phyloP scores from a whole-genome alignment of 2,797 vertebrate species.

The Neostethus bicornis region DNA sequence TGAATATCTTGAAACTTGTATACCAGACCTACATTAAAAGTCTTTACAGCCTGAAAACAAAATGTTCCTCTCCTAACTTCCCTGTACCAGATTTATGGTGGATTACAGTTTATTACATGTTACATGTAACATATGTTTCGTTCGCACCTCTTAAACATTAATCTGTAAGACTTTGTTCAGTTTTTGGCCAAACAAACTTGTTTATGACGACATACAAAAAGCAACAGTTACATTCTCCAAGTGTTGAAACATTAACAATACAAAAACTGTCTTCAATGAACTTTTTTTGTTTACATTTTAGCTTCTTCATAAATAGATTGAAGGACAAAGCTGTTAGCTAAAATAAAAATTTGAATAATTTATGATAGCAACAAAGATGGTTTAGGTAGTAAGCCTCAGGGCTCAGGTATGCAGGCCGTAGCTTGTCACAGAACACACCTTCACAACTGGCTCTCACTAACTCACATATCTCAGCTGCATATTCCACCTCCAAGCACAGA shows the following conservation, averaged over 20 bases:
- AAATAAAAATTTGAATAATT: neutral
- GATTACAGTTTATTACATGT: neutral
- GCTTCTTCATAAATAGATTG: neutral
- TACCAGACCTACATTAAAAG: neutral
- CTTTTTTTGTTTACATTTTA: too few relatives aligned
- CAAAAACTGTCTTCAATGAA: too few relatives aligned
- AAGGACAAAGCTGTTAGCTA: neutral
- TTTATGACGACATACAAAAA: neutral
- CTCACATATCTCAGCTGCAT: neutral
- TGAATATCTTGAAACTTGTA: neutral
- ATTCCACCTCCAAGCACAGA: slow-evolving; percentile 4
- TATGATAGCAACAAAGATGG: neutral
- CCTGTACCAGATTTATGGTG: neutral
- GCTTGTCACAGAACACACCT: slow-evolving; percentile 41
- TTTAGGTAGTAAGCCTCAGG: slow-evolving; percentile 11
- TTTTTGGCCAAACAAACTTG: neutral
- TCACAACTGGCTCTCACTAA: neutral
- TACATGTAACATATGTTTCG: neutral
- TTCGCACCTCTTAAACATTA: neutral
- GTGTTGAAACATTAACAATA: too few relatives aligned
- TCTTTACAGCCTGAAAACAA: neutral
- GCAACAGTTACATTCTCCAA: neutral
- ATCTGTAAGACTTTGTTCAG: neutral
- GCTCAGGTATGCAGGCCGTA: slow-evolving; percentile 36
- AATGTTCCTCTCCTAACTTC: neutral